phyloP scores from a whole-genome alignment of 2,888 invertebrate genomes.

The Luperina nickerlii region DNA sequence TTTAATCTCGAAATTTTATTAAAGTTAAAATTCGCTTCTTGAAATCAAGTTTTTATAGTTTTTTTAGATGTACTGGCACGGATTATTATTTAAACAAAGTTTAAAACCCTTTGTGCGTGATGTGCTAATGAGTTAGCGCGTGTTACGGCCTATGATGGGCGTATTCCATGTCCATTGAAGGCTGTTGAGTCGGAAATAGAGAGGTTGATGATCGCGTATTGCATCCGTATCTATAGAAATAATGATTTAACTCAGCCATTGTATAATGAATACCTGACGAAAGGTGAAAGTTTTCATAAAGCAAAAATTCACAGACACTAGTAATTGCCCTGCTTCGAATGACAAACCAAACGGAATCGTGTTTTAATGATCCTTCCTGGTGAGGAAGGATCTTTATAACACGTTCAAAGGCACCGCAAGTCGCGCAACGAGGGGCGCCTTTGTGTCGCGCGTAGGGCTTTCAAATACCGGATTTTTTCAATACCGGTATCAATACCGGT shows the following conservation, averaged over 20 bases:
- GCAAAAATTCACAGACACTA: conserved; percentile 22
- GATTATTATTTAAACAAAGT: conserved; percentile 8
- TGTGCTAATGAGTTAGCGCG: background rate
- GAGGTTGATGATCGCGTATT: background rate
- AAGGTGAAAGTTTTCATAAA: conserved; percentile 18
- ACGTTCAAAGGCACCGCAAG: no score
- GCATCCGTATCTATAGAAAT: background rate
- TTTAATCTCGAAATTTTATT: conserved; percentile 29
- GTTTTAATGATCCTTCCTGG: background rate
- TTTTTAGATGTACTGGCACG: background rate
- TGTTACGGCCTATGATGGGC: background rate
- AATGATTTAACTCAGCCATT: background rate
- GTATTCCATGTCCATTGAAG: background rate
- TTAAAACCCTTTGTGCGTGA: conserved; percentile 22
- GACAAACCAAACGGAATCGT: background rate
- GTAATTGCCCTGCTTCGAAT: conserved; percentile 4
- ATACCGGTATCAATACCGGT: no score
- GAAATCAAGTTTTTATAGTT: conserved; percentile 16
- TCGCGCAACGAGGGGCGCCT: no score
- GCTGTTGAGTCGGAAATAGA: background rate
- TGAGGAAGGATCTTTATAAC: no score
- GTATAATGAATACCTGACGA: background rate
- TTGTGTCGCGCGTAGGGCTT: no score
- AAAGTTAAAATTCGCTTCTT: conserved; percentile 25
- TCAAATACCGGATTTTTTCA: no score